These are phyloP conservation scores for Anthrax anthrax DNA, from an alignment of 2,888 invertebrate species.

Conservation along the genomic window DNA sequence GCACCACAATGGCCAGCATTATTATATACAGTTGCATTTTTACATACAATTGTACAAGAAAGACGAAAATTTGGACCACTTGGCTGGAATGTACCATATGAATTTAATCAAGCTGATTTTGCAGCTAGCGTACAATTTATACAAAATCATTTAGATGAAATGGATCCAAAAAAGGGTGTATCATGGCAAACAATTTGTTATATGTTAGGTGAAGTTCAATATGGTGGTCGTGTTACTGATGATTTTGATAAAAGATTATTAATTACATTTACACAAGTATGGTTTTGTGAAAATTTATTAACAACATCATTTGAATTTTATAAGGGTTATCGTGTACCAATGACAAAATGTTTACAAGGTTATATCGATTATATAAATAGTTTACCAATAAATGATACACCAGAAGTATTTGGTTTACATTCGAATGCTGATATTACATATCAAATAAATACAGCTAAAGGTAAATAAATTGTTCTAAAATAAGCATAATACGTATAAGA, in stretches of 20 bases:
- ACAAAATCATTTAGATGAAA: constrained; percentile 92
- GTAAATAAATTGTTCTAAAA: constrained; percentile 23
- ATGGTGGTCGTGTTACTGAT: constrained; percentile 88
- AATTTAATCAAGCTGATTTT: constrained; percentile 88
- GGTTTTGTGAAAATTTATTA: constrained; percentile 86
- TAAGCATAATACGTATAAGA: too few species aligned
- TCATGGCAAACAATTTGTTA: constrained; percentile 96
- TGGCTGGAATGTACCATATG: constrained; percentile 95
- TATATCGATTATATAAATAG: constrained; percentile 79
- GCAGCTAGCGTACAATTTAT: constrained; percentile 90
- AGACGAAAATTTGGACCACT: constrained; percentile 89
- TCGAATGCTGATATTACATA: constrained; percentile 95
- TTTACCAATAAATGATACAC: constrained; percentile 73
- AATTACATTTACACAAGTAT: constrained; percentile 85
- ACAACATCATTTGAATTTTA: constrained; percentile 85
- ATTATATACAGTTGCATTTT: constrained; percentile 83
- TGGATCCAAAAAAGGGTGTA: constrained; percentile 92
- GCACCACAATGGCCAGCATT: constrained; percentile 88
- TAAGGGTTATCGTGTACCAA: constrained; percentile 83
- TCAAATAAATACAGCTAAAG: constrained; percentile 91
- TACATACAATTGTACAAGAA: constrained; percentile 92
- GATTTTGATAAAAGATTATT: constrained; percentile 90
- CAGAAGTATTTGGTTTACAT: constrained; percentile 94
- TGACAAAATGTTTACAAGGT: constrained; percentile 59
- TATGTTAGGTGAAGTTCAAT: constrained; percentile 86